These are phyloP conservation scores for Amblyopsis rosae DNA, from an alignment of 2,113 vertebrate species.

Conservation along the genomic window DNA sequence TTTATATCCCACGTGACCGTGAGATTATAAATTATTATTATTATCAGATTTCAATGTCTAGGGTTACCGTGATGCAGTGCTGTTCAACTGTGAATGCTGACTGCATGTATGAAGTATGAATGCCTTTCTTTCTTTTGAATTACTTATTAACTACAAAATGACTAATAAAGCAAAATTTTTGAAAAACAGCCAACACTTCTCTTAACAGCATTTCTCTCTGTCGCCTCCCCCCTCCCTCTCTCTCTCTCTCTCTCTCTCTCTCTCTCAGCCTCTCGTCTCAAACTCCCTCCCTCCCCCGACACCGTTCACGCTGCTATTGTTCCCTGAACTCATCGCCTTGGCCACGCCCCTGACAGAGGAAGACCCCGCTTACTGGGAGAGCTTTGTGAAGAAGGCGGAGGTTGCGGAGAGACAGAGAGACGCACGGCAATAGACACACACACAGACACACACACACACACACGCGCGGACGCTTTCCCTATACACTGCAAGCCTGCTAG, in stretches of 20 bases:
- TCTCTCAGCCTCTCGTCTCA: conserved; percentile 38
- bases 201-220: neutral
- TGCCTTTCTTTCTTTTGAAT: no score
- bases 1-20: no score
- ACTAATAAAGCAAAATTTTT: no score
- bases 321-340: conserved; percentile 84
- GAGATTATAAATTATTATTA: no score
- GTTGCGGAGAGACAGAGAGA: conserved; percentile 76
- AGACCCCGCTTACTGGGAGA: conserved; percentile 88
- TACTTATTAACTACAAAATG: no score
- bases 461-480: conserved; percentile 27
- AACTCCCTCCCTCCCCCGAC: conserved; percentile 60
- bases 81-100: no score
- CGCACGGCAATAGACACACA: conserved; percentile 32
- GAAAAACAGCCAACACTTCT: neutral
- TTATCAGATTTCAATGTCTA: no score
- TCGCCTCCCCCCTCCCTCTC: neutral
- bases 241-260: neutral
- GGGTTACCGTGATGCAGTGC: no score
- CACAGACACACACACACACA: conserved; percentile 20
- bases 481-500: neutral
- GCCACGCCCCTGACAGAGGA: conserved; percentile 85
- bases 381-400: conserved; percentile 85
- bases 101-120: no score
- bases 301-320: conserved; percentile 83